These are phyloP conservation scores for Gila robusta DNA, from an alignment of 2,797 vertebrate species.

Conservation along the genomic window DNA sequence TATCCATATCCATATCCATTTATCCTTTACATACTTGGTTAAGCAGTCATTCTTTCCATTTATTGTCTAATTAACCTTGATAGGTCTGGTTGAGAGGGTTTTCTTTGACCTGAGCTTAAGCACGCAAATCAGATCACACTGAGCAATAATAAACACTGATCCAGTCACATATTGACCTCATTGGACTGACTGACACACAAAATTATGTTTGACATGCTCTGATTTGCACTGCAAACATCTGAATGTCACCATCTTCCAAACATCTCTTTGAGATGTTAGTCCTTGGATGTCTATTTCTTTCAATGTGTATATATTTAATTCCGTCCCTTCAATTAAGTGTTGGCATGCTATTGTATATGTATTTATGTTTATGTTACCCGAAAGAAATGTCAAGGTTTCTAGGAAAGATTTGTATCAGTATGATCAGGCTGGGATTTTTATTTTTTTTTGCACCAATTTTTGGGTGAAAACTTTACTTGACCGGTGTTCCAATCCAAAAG, in stretches of 20 bases:
- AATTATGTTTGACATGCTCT: constrained; percentile 10
- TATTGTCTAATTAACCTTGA: constrained; percentile 31
- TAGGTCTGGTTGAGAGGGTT: constrained; percentile 35
- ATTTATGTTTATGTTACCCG: not conserved
- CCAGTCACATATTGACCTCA: constrained; percentile 6
- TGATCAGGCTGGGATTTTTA: not conserved
- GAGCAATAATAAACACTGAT: constrained; percentile 40
- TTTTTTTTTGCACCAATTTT: not conserved
- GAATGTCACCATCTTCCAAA: not conserved
- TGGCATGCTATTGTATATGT: not conserved
- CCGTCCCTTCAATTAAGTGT: not conserved
- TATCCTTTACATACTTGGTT: not conserved
- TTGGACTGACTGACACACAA: constrained; percentile 25
- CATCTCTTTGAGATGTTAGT: not conserved
- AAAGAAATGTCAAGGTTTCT: not conserved
- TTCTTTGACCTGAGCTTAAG: constrained; percentile 46
- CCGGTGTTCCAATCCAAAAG: not conserved
- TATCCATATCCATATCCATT: too few species aligned
- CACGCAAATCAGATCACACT: constrained; percentile 9
- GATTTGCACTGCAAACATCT: not conserved
- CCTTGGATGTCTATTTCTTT: not conserved
- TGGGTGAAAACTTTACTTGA: not conserved
- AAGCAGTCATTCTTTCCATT: constrained; percentile 5
- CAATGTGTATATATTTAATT: not conserved
- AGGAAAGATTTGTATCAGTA: not conserved